phyloP scores from a whole-genome alignment of 2,113 vertebrate species.

The Tychaedon coryphoeus region DNA sequence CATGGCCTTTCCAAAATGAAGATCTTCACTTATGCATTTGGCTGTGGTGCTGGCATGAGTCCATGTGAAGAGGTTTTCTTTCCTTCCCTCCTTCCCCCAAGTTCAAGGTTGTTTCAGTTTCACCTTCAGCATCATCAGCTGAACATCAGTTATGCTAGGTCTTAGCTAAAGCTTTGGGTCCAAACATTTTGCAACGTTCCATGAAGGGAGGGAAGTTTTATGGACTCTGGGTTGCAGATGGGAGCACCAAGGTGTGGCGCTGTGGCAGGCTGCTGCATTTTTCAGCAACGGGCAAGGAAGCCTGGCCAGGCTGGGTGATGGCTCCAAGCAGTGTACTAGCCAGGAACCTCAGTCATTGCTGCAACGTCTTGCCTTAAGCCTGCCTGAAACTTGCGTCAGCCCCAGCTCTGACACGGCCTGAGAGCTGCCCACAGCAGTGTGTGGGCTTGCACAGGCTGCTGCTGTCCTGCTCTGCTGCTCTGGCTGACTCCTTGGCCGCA shows the following conservation, averaged over 20 bases:
- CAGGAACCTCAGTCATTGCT: neutral
- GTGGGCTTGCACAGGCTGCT: neutral
- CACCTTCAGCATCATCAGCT: neutral
- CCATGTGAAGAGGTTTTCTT: neutral
- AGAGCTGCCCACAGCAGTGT: neutral
- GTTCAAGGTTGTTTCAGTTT: fast-evolving
- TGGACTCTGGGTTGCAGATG: neutral
- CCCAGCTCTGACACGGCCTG: neutral
- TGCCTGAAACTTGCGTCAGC: neutral
- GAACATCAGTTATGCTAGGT: neutral
- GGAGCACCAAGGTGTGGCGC: neutral
- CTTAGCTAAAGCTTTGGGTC: neutral
- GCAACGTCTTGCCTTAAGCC: neutral
- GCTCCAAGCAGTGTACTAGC: neutral
- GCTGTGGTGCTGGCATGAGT: neutral
- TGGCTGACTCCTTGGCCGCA: neutral
- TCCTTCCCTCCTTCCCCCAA: neutral
- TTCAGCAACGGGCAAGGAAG: neutral
- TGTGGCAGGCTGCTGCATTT: neutral
- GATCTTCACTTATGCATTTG: neutral
- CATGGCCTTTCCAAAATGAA: constrained; percentile 35
- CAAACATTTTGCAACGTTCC: neutral
- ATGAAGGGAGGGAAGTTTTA: neutral
- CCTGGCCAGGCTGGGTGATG: neutral
- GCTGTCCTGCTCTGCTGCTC: neutral